A percentile compares a stretch with the other conserved stretches of the same genome.
Conservation (phyloP, 1,140 invertebrate genomes). For the Delia radicum region DNA sequence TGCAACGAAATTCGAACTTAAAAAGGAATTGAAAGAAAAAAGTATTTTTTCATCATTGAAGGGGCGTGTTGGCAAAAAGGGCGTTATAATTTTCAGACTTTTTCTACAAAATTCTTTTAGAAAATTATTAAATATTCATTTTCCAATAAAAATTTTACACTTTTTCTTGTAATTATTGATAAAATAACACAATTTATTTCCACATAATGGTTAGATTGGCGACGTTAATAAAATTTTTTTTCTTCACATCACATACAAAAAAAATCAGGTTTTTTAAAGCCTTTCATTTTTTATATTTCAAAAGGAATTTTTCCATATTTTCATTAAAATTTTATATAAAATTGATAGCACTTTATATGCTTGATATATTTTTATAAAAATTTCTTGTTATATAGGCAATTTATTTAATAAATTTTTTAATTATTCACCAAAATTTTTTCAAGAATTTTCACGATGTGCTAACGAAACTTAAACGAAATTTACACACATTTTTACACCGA, state of each 20-base stretch:
- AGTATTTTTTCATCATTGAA: background rate
- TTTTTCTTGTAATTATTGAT: background rate
- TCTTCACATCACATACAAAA: conserved; percentile 10
- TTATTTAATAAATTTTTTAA: conserved; percentile 34
- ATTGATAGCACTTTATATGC: background rate
- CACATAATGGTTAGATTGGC: conserved; percentile 12
- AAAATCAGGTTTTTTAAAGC: conserved; percentile 25
- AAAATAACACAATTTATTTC: conserved; percentile 4
- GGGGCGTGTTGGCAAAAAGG: conserved; percentile 12
- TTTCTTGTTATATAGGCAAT: background rate
- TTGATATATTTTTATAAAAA: background rate
- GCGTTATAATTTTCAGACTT: background rate
- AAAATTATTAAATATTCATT: background rate
- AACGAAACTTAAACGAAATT: conserved; percentile 48
- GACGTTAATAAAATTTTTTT: conserved; percentile 11
- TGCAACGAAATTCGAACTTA: conserved; percentile 17
- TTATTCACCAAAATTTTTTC: conserved; percentile 47
- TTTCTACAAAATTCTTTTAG: background rate
- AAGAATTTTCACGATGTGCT: conserved; percentile 53
- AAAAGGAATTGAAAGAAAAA: conserved; percentile 8
- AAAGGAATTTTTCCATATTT: background rate
- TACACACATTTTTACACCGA: conserved; percentile 44
- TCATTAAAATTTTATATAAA: background rate
- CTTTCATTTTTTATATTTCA: background rate
- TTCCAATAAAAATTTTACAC: background rate